A percentile compares a stretch with the other conserved stretches of the same genome.
Conservation (phyloP, 1,140 invertebrate genomes). For the Tetraneura akinire region DNA sequence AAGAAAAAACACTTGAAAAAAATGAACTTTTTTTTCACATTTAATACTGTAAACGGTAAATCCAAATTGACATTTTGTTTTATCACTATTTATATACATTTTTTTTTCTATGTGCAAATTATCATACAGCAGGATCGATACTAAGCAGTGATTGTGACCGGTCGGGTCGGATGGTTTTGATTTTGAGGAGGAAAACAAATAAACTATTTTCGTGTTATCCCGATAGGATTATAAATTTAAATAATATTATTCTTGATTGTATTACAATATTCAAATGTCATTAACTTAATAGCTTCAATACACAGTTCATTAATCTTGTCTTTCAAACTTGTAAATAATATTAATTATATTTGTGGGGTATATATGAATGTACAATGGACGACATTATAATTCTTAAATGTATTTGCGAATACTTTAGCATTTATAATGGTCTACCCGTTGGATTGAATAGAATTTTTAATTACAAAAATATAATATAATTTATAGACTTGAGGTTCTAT, state of each 20-base stretch:
- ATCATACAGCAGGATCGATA: background rate
- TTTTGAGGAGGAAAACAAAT: background rate
- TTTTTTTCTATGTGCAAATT: background rate
- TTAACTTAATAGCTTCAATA: background rate
- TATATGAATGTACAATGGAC: no score
- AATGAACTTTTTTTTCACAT: background rate
- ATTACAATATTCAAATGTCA: conserved; percentile 29
- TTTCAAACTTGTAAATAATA: background rate
- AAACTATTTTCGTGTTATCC: background rate
- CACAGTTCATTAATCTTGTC: conserved; percentile 8
- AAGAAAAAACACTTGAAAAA: background rate
- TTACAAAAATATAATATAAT: no score
- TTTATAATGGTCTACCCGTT: no score
- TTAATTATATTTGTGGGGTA: background rate
- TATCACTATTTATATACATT: background rate
- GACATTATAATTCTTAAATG: conserved; percentile 4
- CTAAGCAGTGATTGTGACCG: background rate
- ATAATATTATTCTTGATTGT: background rate
- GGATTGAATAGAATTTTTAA: conserved; percentile 42
- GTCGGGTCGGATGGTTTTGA: no score
- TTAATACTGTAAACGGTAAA: no score
- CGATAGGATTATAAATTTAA: background rate
- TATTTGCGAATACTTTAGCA: no score
- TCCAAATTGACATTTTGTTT: background rate
- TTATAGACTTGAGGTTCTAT: no score